Evolutionary conservation across 2,113 vertebrate species (phyloP).

Genomic region (Strix uralensis): DNA sequence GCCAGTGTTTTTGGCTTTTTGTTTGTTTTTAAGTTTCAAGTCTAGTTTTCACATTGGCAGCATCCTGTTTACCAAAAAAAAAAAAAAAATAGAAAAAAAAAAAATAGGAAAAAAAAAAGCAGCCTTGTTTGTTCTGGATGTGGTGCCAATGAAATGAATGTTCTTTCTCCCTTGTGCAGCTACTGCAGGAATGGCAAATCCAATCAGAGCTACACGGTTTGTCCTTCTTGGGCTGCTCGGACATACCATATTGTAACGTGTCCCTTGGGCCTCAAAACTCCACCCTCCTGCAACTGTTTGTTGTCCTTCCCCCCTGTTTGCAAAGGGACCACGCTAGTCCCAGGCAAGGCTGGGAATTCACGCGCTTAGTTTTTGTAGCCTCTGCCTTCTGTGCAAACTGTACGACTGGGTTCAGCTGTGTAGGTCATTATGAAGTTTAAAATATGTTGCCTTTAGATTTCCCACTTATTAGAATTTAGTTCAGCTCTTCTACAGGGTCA

Average conservation of each 20-base stretch:
- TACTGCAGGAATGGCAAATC: background rate
- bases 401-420: background rate
- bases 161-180: background rate
- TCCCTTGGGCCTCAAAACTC: background rate
- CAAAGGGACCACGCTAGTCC: background rate
- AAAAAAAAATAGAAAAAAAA: background rate
- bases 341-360: background rate
- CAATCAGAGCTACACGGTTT: background rate
- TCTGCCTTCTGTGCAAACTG: background rate
- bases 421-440: background rate
- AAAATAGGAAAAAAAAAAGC: background rate
- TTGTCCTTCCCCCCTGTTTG: background rate
- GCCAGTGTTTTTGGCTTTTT: slow-evolving; percentile 6
- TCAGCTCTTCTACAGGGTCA: background rate
- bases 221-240: background rate
- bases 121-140: slow-evolving; percentile 9
- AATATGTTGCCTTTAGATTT: background rate
- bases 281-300: background rate
- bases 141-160: background rate
- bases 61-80: slow-evolving; percentile 31
- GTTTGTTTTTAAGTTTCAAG: slow-evolving; percentile 16
- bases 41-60: background rate
- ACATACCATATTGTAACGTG: background rate
- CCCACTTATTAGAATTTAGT: background rate
- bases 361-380: background rate